Conservation (phyloP, 2,888 invertebrate species). For the Mamestra brassicae region DNA sequence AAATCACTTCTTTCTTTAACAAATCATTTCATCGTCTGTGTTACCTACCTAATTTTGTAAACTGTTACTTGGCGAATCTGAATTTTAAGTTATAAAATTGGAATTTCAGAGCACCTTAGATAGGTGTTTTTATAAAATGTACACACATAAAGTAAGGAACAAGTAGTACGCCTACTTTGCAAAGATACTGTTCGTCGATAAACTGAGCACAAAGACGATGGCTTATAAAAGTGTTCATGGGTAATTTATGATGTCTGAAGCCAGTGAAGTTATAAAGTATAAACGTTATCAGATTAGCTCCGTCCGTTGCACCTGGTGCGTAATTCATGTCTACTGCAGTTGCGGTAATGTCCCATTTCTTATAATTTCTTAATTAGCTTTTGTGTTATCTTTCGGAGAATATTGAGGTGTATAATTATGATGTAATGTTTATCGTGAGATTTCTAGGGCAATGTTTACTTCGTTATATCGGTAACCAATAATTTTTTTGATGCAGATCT, state of each 20-base stretch:
- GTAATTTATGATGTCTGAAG: conserved; percentile 65
- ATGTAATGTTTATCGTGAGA: conserved; percentile 15
- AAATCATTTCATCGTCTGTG: background rate
- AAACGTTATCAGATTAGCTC: conserved; percentile 70
- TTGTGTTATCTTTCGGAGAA: conserved; percentile 31
- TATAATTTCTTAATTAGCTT: conserved; percentile 44
- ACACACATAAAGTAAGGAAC: conserved; percentile 26
- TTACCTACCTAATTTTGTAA: background rate
- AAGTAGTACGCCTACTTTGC: conserved; percentile 24
- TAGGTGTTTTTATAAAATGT: conserved; percentile 11
- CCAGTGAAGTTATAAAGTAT: conserved; percentile 63
- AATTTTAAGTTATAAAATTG: background rate
- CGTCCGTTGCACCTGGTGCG: conserved; percentile 68
- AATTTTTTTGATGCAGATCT: conserved; percentile 17
- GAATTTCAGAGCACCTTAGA: background rate
- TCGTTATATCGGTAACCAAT: conserved; percentile 11
- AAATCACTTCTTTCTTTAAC: conserved; percentile 11
- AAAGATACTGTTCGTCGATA: conserved; percentile 42
- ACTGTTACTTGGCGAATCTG: no score
- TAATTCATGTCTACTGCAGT: conserved; percentile 43
- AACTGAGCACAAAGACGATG: conserved; percentile 45
- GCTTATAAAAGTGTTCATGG: conserved; percentile 56
- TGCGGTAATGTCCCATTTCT: conserved; percentile 43
- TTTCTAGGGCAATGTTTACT: conserved; percentile 10
- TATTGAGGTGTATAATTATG: conserved; percentile 6